phyloP scores from a whole-genome alignment of 1,140 invertebrate genomes.

The Caenorhabditis tropicalis region DNA sequence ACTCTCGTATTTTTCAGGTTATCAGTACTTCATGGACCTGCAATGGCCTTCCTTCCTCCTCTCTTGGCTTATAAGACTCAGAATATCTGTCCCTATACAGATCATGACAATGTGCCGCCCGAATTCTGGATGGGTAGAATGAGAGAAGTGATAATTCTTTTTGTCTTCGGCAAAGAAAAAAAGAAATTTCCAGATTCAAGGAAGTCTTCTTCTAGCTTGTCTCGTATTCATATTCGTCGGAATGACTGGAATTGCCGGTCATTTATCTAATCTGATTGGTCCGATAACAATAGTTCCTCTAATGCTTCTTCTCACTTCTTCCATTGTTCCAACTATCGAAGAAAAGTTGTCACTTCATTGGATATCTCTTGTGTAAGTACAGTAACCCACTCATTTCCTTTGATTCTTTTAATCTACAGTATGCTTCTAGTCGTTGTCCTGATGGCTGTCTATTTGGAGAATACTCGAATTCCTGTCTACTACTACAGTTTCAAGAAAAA shows the following conservation, averaged over 20 bases:
- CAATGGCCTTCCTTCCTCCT: constrained; percentile 58
- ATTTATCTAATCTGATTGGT: constrained; percentile 70
- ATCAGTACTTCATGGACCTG: constrained; percentile 56
- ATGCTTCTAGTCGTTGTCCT: constrained; percentile 41
- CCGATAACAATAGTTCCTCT: constrained; percentile 45
- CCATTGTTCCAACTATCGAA: constrained; percentile 67
- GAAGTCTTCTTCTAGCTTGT: constrained; percentile 61
- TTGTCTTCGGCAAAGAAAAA: not conserved
- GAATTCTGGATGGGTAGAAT: constrained; percentile 46
- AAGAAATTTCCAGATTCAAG: constrained; percentile 39
- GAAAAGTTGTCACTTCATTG: constrained; percentile 62
- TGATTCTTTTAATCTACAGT: not conserved
- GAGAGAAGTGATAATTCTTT: not conserved
- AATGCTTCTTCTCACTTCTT: constrained; percentile 71
- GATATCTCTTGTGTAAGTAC: constrained; percentile 61
- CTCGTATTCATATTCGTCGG: constrained; percentile 71
- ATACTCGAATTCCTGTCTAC: not conserved
- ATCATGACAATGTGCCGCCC: constrained; percentile 18
- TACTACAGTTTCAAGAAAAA: not conserved
- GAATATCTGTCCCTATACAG: constrained; percentile 23
- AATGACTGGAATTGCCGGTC: constrained; percentile 70
- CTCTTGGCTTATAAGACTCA: constrained; percentile 50
- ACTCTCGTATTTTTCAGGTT: constrained; percentile 53
- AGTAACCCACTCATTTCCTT: not conserved
- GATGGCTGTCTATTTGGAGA: constrained; percentile 41